These are phyloP conservation scores for Standfussiana lucernea DNA, from an alignment of 2,888 invertebrate genomes.

Conservation along the genomic window DNA sequence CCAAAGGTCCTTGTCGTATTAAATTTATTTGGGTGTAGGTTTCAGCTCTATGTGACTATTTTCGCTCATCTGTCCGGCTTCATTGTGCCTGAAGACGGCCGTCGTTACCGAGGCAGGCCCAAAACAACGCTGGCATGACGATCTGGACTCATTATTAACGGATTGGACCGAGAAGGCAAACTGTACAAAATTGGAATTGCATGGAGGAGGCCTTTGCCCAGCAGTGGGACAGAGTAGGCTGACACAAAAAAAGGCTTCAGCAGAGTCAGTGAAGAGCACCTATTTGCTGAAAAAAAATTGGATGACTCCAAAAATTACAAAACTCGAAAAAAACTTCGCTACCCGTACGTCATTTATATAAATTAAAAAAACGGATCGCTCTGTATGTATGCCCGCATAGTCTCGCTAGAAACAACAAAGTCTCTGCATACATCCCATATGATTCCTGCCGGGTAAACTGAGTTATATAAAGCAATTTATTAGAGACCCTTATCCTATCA, in stretches of 20 bases:
- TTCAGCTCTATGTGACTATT: too few relatives aligned
- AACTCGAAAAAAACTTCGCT: background rate
- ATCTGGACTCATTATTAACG: too few relatives aligned
- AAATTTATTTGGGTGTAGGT: background rate
- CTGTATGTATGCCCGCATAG: background rate
- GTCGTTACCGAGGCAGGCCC: too few relatives aligned
- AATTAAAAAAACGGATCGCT: background rate
- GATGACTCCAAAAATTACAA: background rate
- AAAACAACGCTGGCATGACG: too few relatives aligned
- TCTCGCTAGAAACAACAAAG: constrained; percentile 9
- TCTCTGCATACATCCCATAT: constrained; percentile 8
- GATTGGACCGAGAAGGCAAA: too few relatives aligned
- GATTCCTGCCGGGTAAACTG: constrained; percentile 22
- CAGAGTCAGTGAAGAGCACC: background rate
- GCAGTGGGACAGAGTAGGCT: too few relatives aligned
- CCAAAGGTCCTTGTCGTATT: background rate
- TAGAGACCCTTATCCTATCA: constrained; percentile 33
- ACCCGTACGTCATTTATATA: background rate
- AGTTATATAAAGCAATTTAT: constrained; percentile 52
- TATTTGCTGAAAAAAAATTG: background rate
- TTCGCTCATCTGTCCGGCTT: too few relatives aligned
- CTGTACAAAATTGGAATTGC: too few relatives aligned
- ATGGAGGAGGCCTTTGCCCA: too few relatives aligned
- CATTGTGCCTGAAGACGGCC: too few relatives aligned
- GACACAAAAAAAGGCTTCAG: too few relatives aligned